Percentiles rank a stretch among this genome's conserved stretches.
phyloP scores from a whole-genome alignment of 2,888 invertebrate genomes.

The Tachystola acroxantha region DNA sequence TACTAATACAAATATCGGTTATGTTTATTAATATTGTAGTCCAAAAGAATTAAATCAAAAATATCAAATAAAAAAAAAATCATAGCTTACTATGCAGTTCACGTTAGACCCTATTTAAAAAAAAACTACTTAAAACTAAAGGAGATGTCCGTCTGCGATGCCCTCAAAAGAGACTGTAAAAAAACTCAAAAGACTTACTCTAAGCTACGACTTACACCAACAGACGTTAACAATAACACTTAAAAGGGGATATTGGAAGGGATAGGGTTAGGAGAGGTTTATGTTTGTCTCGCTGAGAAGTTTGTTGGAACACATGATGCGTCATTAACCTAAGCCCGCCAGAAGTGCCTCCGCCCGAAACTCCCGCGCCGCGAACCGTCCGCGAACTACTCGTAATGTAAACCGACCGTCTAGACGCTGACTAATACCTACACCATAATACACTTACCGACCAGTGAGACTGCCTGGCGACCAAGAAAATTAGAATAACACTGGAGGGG shows the following conservation, averaged over 20 bases:
- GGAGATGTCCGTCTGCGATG: constrained; percentile 42
- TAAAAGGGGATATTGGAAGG: constrained; percentile 20
- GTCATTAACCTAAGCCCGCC: constrained; percentile 57
- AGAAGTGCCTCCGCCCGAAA: constrained; percentile 36
- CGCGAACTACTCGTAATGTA: constrained; percentile 2
- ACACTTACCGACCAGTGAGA: constrained; percentile 47
- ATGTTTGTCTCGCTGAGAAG: constrained; percentile 60
- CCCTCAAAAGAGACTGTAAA: constrained; percentile 31
- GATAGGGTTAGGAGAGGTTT: constrained; percentile 19
- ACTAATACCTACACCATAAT: constrained; percentile 27
- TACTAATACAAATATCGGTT: no score
- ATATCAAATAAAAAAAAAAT: no score
- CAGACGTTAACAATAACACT: constrained; percentile 15
- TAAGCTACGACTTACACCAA: constrained; percentile 39
- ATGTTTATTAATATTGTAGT: no score
- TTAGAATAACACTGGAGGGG: not conserved
- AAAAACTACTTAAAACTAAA: constrained; percentile 59
- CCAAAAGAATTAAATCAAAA: no score
- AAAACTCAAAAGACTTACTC: constrained; percentile 37
- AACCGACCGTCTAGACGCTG: constrained; percentile 24
- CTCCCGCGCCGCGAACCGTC: constrained; percentile 44
- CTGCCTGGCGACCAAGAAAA: constrained; percentile 15
- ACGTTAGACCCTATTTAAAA: constrained; percentile 53
- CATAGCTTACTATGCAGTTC: constrained; percentile 15
- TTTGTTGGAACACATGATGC: constrained; percentile 69